phyloP scores from a whole-genome alignment of 2,797 vertebrate species.

The Paguma larvata region DNA sequence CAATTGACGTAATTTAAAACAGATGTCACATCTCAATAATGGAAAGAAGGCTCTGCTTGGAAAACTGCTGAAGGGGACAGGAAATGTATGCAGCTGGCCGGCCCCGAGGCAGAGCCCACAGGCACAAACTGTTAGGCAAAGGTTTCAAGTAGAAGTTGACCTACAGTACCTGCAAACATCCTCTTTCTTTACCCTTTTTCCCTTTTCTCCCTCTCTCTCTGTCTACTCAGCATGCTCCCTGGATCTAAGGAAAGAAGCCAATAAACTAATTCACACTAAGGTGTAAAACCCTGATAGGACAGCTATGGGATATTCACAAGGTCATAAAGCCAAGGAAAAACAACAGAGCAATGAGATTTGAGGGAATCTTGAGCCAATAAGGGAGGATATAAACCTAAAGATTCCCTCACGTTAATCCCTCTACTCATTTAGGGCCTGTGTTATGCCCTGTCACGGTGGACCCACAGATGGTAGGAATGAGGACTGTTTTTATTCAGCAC shows the following conservation, averaged over 20 bases:
- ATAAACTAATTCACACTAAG: slow-evolving; percentile 81
- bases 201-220: not conserved
- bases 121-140: not conserved
- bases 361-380: slow-evolving; percentile 44
- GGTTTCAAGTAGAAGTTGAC: slow-evolving; percentile 9
- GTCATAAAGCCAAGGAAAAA: slow-evolving; percentile 71
- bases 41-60: slow-evolving; percentile 32
- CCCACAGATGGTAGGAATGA: slow-evolving; percentile 21
- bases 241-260: slow-evolving; percentile 69
- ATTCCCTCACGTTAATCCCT: not conserved
- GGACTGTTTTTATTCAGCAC: not conserved
- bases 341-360: slow-evolving; percentile 57
- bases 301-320: slow-evolving; percentile 58
- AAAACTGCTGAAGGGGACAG: not conserved
- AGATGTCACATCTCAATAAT: slow-evolving; percentile 66
- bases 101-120: not conserved
- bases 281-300: slow-evolving; percentile 77
- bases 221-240: not conserved
- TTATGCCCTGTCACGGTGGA: not conserved
- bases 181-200: not conserved
- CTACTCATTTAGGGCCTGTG: not conserved
- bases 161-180: not conserved
- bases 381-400: slow-evolving; percentile 43
- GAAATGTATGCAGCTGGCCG: not conserved
- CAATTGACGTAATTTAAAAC: slow-evolving; percentile 71